These are phyloP conservation scores for Toxonevra muliebris DNA, from an alignment of 2,888 invertebrate genomes.

Conservation along the genomic window DNA sequence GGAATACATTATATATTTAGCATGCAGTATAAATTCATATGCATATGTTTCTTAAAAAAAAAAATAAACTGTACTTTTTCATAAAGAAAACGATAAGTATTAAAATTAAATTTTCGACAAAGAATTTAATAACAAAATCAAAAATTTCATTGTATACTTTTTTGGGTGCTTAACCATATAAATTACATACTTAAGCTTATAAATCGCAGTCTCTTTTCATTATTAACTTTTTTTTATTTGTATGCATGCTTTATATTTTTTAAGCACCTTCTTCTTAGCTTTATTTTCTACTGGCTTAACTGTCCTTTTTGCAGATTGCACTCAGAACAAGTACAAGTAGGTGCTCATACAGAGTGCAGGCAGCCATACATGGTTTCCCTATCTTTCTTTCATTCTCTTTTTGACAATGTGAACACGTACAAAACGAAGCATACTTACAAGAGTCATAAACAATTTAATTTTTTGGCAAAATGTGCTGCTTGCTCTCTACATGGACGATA, in stretches of 20 bases:
- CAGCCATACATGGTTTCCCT: not conserved
- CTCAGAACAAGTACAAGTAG: too few species aligned
- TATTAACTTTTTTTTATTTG: constrained; percentile 3
- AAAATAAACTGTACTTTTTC: not conserved
- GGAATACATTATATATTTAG: too few species aligned
- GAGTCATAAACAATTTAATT: constrained; percentile 34
- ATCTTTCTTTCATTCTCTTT: not conserved
- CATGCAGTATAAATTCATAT: too few species aligned
- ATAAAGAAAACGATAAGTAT: not conserved
- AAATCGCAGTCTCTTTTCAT: constrained; percentile 11
- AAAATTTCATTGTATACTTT: constrained; percentile 11
- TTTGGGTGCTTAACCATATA: constrained; percentile 15
- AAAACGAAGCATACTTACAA: constrained; percentile 23
- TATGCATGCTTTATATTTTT: constrained; percentile 5
- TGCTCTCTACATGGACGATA: not conserved
- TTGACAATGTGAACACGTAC: constrained; percentile 12
- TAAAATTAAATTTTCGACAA: not conserved
- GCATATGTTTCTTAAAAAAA: not conserved
- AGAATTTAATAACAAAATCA: not conserved
- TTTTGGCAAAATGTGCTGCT: constrained; percentile 19
- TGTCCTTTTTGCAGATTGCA: not conserved
- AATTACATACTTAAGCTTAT: constrained; percentile 15
- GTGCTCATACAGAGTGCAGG: too few species aligned
- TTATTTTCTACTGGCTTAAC: not conserved
- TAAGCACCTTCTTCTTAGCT: not conserved